Base-by-base conservation (phyloP, 30 jellyfish, hydroid and myxozoan species). In the Catostylus mosaicus region DNA sequence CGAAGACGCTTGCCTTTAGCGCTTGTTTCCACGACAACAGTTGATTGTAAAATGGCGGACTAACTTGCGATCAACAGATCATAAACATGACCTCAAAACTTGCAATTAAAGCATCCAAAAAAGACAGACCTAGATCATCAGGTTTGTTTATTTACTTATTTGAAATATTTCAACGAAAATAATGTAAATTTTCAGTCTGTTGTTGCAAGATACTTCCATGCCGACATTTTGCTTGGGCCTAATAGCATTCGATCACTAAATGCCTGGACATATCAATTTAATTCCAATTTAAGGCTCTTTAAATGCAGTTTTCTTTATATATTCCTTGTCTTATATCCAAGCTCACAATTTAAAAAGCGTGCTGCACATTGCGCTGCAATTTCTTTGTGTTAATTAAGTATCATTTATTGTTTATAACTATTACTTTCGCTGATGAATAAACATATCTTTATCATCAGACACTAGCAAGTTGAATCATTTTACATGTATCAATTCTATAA, bases 71-170 rank as follows among this genome's bases (percentile, higher is more conserved):
- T 62, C 24, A n/a, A 5, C 24, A 4, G 63, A 50, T 50, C 63
- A 50, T 50, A 34, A 77, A 57, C 29, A 77, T 77, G 88, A 77
- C 78, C 4, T 77, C 88, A 9, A 77, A 77, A 77, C 70, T 77
- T 33, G 81, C 80, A 1, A 40, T 78, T 14, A 78, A 78, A 64
- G 16, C 78, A 43, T 78, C 89, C 11, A 78, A 45, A 47, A 78
- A 47, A 43, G 89, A 78, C 20, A 77, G 89, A 62, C 89, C 89
- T 43, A 78, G 50, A 34, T 78, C 89, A 2, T 78, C 89, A 61
- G 89, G 89, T 78, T 3, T 3, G 19, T 20, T 26, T 52, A 6
- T 10, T 52, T 16, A 10, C 24, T 52, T 7, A 52, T 40, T 40
- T 40, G 7, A 14, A 14, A 40, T 40, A 5, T 5, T 14, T 5